A percentile compares a stretch with the other conserved stretches of the same genome.
These are phyloP conservation scores for Remorina albescens DNA, from an alignment of 2,797 vertebrate genomes.

Conservation along the genomic window DNA sequence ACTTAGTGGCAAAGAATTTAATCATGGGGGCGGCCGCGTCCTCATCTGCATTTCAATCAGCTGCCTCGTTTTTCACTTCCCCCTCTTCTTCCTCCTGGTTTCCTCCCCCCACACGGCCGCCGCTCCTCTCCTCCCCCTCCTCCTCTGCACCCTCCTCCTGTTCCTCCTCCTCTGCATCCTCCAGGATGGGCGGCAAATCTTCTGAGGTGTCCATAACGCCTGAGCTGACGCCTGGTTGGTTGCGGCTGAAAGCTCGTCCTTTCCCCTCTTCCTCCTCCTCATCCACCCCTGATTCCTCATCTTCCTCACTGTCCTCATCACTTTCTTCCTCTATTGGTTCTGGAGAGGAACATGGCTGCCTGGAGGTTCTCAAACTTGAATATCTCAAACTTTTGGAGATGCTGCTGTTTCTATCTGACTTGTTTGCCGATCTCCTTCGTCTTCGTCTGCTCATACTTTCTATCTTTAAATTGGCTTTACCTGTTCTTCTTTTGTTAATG, in stretches of 20 bases:
- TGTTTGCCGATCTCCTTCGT: neutral
- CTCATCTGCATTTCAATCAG: conserved; percentile 66
- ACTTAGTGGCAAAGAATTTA: conserved; percentile 67
- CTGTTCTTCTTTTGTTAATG: conserved; percentile 3
- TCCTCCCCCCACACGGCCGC: conserved; percentile 11
- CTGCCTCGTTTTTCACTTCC: conserved; percentile 52
- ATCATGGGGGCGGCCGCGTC: conserved; percentile 36
- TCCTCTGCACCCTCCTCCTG: conserved; percentile 52
- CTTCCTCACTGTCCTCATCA: conserved; percentile 73
- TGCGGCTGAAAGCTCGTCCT: conserved; percentile 20
- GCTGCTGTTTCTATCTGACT: conserved; percentile 1
- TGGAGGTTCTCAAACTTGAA: conserved; percentile 66
- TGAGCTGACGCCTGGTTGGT: conserved; percentile 29
- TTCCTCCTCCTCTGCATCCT: conserved; percentile 66
- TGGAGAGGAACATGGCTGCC: conserved; percentile 62
- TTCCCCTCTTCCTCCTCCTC: conserved; percentile 25
- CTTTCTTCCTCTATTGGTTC: conserved; percentile 71
- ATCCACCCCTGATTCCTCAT: conserved; percentile 54
- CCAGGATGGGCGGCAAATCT: conserved; percentile 78
- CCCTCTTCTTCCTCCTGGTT: conserved; percentile 44
- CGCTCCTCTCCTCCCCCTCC: conserved; percentile 59
- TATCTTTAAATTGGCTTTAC: conserved; percentile 24
- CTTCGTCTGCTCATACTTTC: neutral
- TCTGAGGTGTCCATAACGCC: conserved; percentile 49
- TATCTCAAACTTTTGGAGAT: conserved; percentile 69